These are phyloP conservation scores for Digitonthophagus gazella DNA, from an alignment of 2,888 invertebrate species.

Conservation along the genomic window DNA sequence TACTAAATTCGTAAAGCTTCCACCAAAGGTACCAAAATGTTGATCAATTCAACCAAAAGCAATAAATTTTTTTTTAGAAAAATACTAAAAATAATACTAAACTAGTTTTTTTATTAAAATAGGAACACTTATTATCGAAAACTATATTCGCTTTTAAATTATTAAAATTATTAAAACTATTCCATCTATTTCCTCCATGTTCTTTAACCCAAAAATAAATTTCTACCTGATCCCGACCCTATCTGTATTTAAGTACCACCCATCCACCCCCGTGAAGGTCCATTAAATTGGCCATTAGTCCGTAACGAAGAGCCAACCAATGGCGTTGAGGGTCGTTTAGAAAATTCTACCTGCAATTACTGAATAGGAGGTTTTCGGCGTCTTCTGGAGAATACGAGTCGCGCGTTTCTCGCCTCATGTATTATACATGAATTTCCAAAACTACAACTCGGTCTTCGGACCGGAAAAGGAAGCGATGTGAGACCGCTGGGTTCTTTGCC, in stretches of 20 bases:
- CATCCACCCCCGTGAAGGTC: not conserved
- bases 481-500: not conserved
- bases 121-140: too few relatives aligned
- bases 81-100: too few relatives aligned
- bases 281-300: not conserved
- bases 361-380: not conserved
- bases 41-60: too few relatives aligned
- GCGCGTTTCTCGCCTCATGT: not conserved
- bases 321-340: not conserved
- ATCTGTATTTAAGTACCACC: not conserved
- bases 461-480: not conserved
- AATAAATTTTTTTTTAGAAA: too few relatives aligned
- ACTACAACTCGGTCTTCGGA: not conserved
- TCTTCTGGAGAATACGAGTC: not conserved
- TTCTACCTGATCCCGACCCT: not conserved
- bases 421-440: not conserved
- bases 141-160: too few relatives aligned
- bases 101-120: too few relatives aligned
- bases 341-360: not conserved
- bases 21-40: too few relatives aligned
- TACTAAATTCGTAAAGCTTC: too few relatives aligned
- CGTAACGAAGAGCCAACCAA: not conserved
- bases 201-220: not conserved
- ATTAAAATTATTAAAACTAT: too few relatives aligned
- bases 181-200: not conserved